These are phyloP conservation scores for Brachypterus glaber DNA, from an alignment of 2,888 invertebrate genomes.

Conservation along the genomic window DNA sequence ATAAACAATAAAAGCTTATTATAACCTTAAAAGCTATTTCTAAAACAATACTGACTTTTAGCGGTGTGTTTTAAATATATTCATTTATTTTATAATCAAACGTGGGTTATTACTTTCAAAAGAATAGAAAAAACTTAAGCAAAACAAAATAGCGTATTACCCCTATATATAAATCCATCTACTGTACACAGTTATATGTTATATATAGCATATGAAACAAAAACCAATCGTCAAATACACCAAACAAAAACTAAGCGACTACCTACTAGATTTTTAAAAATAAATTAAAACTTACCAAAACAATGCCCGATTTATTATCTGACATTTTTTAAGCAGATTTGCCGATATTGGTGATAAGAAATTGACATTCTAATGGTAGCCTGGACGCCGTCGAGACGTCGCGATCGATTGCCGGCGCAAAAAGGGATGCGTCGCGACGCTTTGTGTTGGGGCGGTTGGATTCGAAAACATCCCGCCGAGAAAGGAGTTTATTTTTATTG, in stretches of 20 bases:
- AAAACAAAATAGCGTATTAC: slow-evolving; percentile 6
- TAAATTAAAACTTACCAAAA: slow-evolving; percentile 30
- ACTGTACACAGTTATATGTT: too few species aligned
- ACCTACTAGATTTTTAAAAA: too few species aligned
- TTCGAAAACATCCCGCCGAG: slow-evolving; percentile 9
- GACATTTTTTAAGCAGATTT: slow-evolving; percentile 36
- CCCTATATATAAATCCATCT: slow-evolving; percentile 12
- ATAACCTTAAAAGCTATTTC: too few species aligned
- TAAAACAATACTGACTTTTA: too few species aligned
- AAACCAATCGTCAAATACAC: too few species aligned
- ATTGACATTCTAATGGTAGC: slow-evolving; percentile 38
- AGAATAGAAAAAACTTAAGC: slow-evolving; percentile 8
- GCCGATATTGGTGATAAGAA: slow-evolving; percentile 34
- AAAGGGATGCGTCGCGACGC: slow-evolving; percentile 24
- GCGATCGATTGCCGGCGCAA: slow-evolving; percentile 30
- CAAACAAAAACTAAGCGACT: too few species aligned
- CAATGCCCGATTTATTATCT: slow-evolving; percentile 32
- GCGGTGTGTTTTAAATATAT: too few species aligned
- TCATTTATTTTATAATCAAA: too few species aligned
- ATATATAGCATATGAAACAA: too few species aligned
- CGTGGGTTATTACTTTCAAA: too few species aligned
- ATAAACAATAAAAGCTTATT: too few species aligned
- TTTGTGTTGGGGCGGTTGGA: slow-evolving; percentile 3
- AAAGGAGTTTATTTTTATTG: slow-evolving; percentile 11
- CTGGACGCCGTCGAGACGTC: slow-evolving; percentile 24